Evolutionary conservation across 2,888 invertebrate species (phyloP).

Genomic region (Calameuta filiformis): DNA sequence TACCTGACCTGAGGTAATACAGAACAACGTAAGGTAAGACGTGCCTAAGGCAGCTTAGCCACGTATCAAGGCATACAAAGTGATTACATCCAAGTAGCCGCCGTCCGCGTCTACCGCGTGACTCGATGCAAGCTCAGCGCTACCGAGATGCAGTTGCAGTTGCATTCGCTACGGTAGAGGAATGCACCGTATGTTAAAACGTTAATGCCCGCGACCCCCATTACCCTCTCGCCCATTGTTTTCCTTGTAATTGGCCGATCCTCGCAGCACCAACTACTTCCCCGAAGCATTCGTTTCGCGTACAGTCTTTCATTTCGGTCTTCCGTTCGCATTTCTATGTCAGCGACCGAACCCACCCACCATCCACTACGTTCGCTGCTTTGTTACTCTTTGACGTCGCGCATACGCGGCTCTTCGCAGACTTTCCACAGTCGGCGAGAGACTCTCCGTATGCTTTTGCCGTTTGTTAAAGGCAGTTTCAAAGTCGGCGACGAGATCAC

Average conservation of each 20-base stretch:
- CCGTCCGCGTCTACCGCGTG: background rate
- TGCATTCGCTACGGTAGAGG: conserved; percentile 5
- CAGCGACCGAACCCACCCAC: too few relatives aligned
- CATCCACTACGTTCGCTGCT: too few relatives aligned
- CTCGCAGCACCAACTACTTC: conserved; percentile 11
- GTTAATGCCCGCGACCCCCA: conserved; percentile 37
- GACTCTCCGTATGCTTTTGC: too few relatives aligned
- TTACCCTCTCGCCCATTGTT: conserved; percentile 44
- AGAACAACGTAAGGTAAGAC: conserved; percentile 8
- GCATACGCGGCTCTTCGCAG: too few relatives aligned
- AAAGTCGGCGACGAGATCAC: too few relatives aligned
- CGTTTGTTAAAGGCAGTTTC: too few relatives aligned
- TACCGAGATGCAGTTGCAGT: background rate
- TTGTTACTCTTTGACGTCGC: too few relatives aligned
- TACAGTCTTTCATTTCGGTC: conserved; percentile 9
- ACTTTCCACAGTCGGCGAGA: too few relatives aligned
- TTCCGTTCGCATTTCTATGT: background rate
- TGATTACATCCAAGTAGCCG: background rate
- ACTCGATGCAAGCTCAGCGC: background rate
- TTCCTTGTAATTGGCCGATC: conserved; percentile 39
- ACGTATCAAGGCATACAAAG: background rate
- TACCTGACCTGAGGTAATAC: background rate
- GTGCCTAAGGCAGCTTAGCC: conserved; percentile 25
- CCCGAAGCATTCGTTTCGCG: conserved; percentile 11
- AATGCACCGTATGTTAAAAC: conserved; percentile 41